Evolutionary conservation across 2,888 invertebrate genomes (phyloP).

Genomic region (Microctonus aethiopoides): DNA sequence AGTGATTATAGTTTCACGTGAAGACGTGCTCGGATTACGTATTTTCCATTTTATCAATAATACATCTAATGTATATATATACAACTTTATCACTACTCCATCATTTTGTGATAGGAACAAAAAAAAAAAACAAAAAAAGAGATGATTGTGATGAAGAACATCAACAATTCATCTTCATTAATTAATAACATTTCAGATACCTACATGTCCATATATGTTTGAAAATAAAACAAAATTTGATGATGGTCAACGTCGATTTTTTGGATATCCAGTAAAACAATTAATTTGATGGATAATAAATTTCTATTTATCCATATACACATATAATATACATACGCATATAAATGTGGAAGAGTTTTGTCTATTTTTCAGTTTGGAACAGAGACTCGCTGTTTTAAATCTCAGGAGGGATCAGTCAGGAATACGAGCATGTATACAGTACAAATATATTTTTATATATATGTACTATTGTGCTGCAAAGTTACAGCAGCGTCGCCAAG

Average conservation of each 20-base stretch:
- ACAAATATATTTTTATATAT: too few species aligned
- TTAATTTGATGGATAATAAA: background rate
- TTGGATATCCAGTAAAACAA: too few species aligned
- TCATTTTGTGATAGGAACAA: background rate
- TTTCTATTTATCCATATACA: too few species aligned
- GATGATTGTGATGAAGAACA: conserved; percentile 5
- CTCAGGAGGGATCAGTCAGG: background rate
- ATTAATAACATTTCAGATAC: background rate
- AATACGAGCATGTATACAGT: background rate
- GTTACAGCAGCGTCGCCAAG: conserved; percentile 16
- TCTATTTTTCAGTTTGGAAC: background rate
- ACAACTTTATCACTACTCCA: background rate
- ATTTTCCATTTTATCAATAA: background rate
- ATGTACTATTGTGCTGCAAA: background rate
- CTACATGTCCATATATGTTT: background rate
- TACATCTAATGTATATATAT: background rate
- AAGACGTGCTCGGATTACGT: conserved; percentile 19
- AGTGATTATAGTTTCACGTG: conserved; percentile 41
- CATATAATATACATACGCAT: background rate
- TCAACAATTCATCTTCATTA: background rate
- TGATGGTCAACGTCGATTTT: conserved; percentile 39
- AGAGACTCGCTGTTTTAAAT: background rate
- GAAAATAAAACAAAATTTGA: too few species aligned
- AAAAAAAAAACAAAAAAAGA: too few species aligned
- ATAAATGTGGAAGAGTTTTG: background rate